Conservation (phyloP, 2,797 vertebrate genomes). For the Taenioides sp. region DNA sequence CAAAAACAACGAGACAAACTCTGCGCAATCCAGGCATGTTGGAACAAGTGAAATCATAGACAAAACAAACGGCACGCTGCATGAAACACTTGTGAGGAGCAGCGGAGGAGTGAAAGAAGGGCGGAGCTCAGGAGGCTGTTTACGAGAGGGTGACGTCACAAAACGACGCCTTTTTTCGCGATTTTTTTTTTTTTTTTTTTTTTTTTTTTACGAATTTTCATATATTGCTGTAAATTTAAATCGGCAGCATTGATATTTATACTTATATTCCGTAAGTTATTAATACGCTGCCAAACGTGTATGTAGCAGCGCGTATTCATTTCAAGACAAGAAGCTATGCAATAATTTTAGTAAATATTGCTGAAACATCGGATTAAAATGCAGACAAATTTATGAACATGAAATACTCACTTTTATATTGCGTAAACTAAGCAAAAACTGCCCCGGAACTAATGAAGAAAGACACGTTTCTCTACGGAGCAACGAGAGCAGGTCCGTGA, state of each 20-base stretch:
- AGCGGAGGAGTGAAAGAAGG: slow-evolving; percentile 19
- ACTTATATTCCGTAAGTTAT: too few relatives aligned
- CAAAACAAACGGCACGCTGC: background rate
- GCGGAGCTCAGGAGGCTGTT: slow-evolving; percentile 25
- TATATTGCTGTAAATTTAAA: background rate
- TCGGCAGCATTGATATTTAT: background rate
- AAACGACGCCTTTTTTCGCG: background rate
- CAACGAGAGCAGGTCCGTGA: background rate
- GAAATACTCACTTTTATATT: background rate
- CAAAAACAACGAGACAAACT: slow-evolving; percentile 5
- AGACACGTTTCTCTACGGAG: background rate
- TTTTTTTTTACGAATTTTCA: background rate
- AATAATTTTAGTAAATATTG: background rate
- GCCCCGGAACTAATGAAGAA: background rate
- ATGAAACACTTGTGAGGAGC: slow-evolving; percentile 1
- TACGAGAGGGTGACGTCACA: slow-evolving; percentile 52
- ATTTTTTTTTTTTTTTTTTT: background rate
- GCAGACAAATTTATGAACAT: background rate
- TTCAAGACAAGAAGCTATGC: background rate
- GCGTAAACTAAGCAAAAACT: background rate
- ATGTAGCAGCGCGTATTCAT: background rate
- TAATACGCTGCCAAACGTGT: background rate
- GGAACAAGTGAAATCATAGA: background rate
- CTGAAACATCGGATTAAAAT: background rate
- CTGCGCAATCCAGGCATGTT: slow-evolving; percentile 48